These are phyloP conservation scores for Temnothorax unifasciatus DNA, from an alignment of 2,888 invertebrate species.

Conservation along the genomic window DNA sequence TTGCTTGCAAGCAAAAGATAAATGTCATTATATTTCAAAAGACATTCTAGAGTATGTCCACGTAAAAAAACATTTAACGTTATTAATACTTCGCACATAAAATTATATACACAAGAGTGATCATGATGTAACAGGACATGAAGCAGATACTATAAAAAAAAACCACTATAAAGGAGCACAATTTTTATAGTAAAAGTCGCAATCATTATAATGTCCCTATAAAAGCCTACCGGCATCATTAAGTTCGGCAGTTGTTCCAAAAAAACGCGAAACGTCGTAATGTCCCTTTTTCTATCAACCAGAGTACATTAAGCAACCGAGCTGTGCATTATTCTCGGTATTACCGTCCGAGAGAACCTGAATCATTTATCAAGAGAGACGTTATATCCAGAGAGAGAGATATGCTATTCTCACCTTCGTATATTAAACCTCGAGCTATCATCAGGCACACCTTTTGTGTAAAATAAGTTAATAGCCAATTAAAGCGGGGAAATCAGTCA, in stretches of 20 bases:
- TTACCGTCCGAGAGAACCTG: not conserved
- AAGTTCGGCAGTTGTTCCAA: slow-evolving; percentile 1
- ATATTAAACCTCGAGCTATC: not conserved
- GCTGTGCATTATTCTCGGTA: slow-evolving; percentile 13
- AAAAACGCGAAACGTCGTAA: not conserved
- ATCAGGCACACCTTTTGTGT: not conserved
- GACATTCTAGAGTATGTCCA: not conserved
- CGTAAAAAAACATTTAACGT: slow-evolving; percentile 11
- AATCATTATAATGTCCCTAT: not conserved
- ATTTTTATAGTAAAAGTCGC: not conserved
- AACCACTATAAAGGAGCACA: not conserved
- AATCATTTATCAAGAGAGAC: slow-evolving; percentile 5
- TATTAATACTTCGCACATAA: slow-evolving; percentile 22
- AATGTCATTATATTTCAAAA: slow-evolving; percentile 2
- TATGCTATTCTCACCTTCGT: not conserved
- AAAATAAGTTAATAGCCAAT: not conserved
- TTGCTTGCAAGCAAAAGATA: not conserved
- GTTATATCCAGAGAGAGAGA: not conserved
- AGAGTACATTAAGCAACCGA: not conserved
- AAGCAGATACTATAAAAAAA: slow-evolving; percentile 13
- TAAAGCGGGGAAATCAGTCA: not conserved
- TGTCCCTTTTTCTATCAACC: not conserved
- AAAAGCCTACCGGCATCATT: not conserved
- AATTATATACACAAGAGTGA: slow-evolving; percentile 32
- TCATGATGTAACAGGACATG: slow-evolving; percentile 12